Evolutionary conservation across 2,113 vertebrate species (phyloP).

Genomic region (Aegithalos caudatus): DNA sequence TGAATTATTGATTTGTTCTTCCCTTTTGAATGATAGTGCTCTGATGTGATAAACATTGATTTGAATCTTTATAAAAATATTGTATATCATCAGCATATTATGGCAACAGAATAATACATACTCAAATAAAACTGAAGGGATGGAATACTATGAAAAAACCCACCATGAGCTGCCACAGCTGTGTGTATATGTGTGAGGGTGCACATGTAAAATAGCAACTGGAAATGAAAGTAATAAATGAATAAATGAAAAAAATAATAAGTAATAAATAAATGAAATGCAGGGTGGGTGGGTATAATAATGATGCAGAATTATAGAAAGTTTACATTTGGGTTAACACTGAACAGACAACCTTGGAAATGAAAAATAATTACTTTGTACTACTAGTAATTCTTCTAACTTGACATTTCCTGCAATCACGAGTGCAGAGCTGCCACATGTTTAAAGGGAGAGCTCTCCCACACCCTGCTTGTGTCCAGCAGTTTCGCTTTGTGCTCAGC

Average conservation of each 20-base stretch:
- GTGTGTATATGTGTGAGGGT: neutral
- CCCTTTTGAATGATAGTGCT: slow-evolving; percentile 1
- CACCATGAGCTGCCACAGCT: neutral
- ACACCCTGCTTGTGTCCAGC: neutral
- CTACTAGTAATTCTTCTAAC: neutral
- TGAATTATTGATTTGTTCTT: slow-evolving; percentile 45
- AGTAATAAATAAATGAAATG: neutral
- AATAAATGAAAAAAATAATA: neutral
- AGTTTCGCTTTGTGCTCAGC: neutral
- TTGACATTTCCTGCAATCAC: neutral
- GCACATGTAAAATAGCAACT: neutral
- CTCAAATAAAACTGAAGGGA: neutral
- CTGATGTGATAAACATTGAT: slow-evolving; percentile 26
- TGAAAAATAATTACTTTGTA: neutral
- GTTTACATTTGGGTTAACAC: neutral
- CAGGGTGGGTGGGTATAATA: neutral
- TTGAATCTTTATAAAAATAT: slow-evolving; percentile 12
- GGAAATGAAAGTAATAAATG: neutral
- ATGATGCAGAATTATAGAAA: neutral
- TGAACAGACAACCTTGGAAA: neutral
- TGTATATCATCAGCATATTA: neutral
- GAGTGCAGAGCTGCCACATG: neutral
- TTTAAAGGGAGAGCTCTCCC: neutral
- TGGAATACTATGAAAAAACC: neutral
- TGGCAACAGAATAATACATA: neutral